Conservation (phyloP, 2,797 vertebrate species). For the Macroramphosus scolopax region DNA sequence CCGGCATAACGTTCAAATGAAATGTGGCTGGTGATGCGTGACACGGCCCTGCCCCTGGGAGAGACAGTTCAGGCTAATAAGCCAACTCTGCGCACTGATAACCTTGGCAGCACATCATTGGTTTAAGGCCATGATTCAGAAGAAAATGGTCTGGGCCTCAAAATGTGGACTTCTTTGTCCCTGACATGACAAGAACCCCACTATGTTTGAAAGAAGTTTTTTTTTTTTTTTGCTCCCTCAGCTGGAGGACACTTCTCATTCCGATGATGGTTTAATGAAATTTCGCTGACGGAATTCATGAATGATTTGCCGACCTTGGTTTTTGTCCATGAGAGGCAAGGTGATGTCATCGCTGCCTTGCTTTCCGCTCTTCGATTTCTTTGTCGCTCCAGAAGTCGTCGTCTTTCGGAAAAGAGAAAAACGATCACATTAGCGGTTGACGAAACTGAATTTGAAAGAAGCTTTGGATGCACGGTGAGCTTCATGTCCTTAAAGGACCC, state of each 20-base stretch:
- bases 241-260: conserved; percentile 41
- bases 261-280: conserved; percentile 27
- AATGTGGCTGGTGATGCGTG: conserved; percentile 59
- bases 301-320: conserved; percentile 81
- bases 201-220: conserved; percentile 20
- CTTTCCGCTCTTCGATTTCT: conserved; percentile 85
- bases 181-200: conserved; percentile 33
- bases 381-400: conserved; percentile 75
- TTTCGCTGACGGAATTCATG: conserved; percentile 26
- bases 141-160: conserved; percentile 32
- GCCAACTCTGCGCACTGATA: conserved; percentile 50
- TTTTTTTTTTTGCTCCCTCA: not conserved
- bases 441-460: no score
- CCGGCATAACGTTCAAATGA: conserved; percentile 39
- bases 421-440: conserved; percentile 1
- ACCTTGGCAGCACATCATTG: conserved; percentile 54
- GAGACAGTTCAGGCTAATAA: conserved; percentile 52
- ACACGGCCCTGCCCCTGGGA: conserved; percentile 49
- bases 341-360: conserved; percentile 94
- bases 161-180: conserved; percentile 39
- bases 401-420: conserved; percentile 75
- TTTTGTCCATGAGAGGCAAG: conserved; percentile 95
- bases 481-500: no score
- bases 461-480: no score
- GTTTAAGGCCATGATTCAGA: conserved; percentile 42